Base-by-base conservation (phyloP, 2,888 invertebrate species). In the Eudemis profundana region DNA sequence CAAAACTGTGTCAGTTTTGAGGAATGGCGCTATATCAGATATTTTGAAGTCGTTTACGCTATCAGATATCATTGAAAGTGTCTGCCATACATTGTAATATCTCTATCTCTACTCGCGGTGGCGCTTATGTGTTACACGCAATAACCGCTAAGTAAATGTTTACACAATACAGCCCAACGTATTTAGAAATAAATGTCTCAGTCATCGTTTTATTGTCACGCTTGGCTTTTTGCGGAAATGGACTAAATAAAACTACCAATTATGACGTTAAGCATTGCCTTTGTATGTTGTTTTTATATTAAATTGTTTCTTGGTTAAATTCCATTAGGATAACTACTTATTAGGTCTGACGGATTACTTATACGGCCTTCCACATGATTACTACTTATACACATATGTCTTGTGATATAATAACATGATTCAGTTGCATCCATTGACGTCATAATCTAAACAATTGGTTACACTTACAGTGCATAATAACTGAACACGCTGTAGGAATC, bases 401-500 rank as follows among this genome's bases (percentile, higher is more conserved):
- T 54, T 56, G 42, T 44, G 56, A 47, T 15, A 59, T 59, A 59
- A 46, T 57, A 59, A 59, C 42, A 44, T 33, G 27, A 44, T 44
- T 19, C 15, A 29, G 27, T 57, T 46, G 46, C 36, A 36, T 59
- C 21, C 36, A 2, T 56, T 56, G 56, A 56, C 56, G 42, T 56
- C 42, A 56, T 56, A 29, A 4, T n/a, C 15, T 27, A 54, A 54
- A 54, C 27, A 42, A 27, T 27, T 42, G 17, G 27, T 54, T 23
- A 42, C 53, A 40, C 12, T 54, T 23, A 42, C 53, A 40, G 10
- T n/a, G 23, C 38, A 40, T n/a, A 53, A 53, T 53, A 23, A 8
- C 40, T 54, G 38, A 53, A 19, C 19, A 44, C 19, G 3, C 3
- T 2, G 12, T n/a, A 21, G 8, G 10, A 33, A 33, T 33, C 8